These are phyloP conservation scores for Pheosia tremula DNA, from an alignment of 2,888 invertebrate species.

Conservation along the genomic window DNA sequence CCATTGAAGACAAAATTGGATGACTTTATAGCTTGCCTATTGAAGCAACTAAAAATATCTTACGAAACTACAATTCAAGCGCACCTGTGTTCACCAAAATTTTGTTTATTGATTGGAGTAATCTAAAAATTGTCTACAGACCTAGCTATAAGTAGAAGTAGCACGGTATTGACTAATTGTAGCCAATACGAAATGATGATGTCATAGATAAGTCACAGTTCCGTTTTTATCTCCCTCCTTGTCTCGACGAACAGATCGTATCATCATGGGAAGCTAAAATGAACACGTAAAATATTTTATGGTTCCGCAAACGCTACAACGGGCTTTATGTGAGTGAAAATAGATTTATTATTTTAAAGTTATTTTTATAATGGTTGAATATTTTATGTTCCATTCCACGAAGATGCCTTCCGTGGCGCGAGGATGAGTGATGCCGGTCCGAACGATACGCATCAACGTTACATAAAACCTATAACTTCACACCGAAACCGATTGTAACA, in stretches of 20 bases:
- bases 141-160: slow-evolving; percentile 1
- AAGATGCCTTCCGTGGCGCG: slow-evolving; percentile 9
- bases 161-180: slow-evolving; percentile 39
- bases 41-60: no score
- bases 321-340: slow-evolving; percentile 30
- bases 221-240: slow-evolving; percentile 19
- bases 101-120: no score
- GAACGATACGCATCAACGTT: slow-evolving; percentile 53
- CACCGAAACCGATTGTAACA: slow-evolving; percentile 74
- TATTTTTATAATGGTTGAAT: slow-evolving; percentile 22
- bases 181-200: slow-evolving; percentile 34
- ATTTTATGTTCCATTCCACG: slow-evolving; percentile 16
- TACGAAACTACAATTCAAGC: no score
- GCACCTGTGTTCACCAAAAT: no score
- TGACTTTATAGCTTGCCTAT: not conserved
- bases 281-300: slow-evolving; percentile 32
- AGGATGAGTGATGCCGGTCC: slow-evolving; percentile 25
- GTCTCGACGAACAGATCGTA: slow-evolving; percentile 25
- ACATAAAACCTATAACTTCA: slow-evolving; percentile 64
- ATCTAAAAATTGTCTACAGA: no score
- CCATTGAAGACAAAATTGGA: not conserved
- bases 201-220: slow-evolving; percentile 16
- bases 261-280: slow-evolving; percentile 30
- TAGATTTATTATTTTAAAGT: slow-evolving; percentile 29
- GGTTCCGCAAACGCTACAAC: slow-evolving; percentile 26